Base-by-base conservation (phyloP, 2,113 vertebrate genomes). In the Podocnemis expansa region DNA sequence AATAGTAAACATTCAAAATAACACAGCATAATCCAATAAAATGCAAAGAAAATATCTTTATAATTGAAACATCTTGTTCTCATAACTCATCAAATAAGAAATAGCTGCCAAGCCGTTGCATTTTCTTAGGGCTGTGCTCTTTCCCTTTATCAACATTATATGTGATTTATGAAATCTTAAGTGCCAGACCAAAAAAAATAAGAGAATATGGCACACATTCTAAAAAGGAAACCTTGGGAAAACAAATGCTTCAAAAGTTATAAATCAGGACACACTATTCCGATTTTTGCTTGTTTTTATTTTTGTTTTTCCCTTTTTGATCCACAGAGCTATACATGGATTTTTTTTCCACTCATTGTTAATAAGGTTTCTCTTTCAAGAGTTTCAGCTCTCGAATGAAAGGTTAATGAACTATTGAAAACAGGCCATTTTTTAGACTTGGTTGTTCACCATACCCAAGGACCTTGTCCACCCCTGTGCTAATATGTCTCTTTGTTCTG, bases 1-100 rank as follows among this genome's bases (percentile, higher is more conserved):
- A n/a, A 49, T 88, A 93, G 84, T 90, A 97, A 96, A 83, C 88
- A 93, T 94, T 63, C 17, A 97, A 96, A 97, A 97, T 93, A 97
- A 89, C 85, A 76, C 82, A 88, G 49, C 67, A 80, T 91, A 97
- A 96, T 90, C 95, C 95, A 97, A 96, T 97, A 91, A 97, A 98
- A 97, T 95, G 85, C 78, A 96, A 97, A 88, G 87, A 93, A 97
- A 98, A 97, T 97, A 97, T 98, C 98, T 97, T 97, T 97, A 95
- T 96, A 97, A 97, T 91, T 87, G 96, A 98, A 96, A 96, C 79
- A 96, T 97, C 97, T 97, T 95, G 82, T 97, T 96, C 95, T 96
- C 93, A 98, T 97, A 91, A 98, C 98, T 97, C 97, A 97, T 97
- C 97, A 93, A 95, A 90, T 67, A 94, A 95, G 95, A 97, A 97